Base-by-base conservation (phyloP, 2,888 invertebrate species). In the Apotomis turbidana region DNA sequence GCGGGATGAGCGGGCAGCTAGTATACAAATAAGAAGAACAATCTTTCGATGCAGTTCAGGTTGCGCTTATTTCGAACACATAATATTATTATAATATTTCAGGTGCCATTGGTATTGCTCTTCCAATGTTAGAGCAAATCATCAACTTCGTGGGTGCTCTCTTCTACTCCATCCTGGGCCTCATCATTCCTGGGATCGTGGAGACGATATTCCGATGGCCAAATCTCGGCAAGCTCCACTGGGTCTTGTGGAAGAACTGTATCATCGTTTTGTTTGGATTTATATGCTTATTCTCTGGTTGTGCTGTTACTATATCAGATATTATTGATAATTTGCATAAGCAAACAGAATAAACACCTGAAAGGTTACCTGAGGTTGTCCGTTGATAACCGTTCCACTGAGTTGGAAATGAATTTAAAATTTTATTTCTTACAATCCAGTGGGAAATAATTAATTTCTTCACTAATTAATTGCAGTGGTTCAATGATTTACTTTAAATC, bases 121-220 rank as follows among this genome's bases (percentile, higher is more conserved):
- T 94, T 2, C 94, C 94, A 0, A 89, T 90, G 84, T 77, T 94
- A 70, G 93, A 93, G 68, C 89, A 93, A 75, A 91, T 94, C 66
- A 93, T 93, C 70, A 91, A 91, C 76, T 80, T 94, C 3, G 93
- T 93, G 0, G 94, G 94, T 1, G 90, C 93, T 2, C 81, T 96
- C 8, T 96, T 96, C 80, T 95, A 96, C 80, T 96, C 96, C 0
- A 94, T 95, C 13, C 91, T 96, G 58, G 98, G 98, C 1, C 94
- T 97, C 52, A 94, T 96, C 73, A 95, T 97, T 57, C 97, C 97
- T n/a, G 96, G 96, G 0, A 86, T 96, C 3, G 91, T 97, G 1
- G 96, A 97, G 78, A 96, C 95, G 0, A 94, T 97, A 0, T 94
- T 95, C 71, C 91, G 94, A 60, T 96, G 95, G 95, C 95, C 96